Percentiles rank a stretch among this genome's conserved stretches.
Evolutionary conservation across 2,888 invertebrate genomes (phyloP).

Genomic region (Conops quadrifasciatus): DNA sequence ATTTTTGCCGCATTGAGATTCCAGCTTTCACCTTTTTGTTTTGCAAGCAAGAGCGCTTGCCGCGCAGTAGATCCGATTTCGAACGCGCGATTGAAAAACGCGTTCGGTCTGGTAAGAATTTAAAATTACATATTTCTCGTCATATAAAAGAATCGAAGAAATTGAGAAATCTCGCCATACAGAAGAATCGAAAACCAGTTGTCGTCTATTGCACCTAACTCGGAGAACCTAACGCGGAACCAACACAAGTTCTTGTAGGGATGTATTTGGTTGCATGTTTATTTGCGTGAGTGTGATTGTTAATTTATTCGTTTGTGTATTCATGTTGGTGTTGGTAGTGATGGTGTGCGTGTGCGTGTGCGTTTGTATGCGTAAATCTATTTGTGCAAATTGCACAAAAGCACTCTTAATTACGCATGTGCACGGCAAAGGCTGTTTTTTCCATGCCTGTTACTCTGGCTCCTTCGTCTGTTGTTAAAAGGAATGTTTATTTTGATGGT

Average conservation of each 20-base stretch:
- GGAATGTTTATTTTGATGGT: not conserved
- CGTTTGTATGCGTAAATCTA: slow-evolving; percentile 13
- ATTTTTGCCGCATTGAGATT: no score
- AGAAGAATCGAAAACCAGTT: no score
- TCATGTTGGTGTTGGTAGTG: no score
- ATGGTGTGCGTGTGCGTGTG: not conserved
- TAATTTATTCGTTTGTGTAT: not conserved
- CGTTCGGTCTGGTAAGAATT: no score
- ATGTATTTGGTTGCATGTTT: not conserved
- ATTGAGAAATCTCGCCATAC: no score
- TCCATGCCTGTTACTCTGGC: not conserved
- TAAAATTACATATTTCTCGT: no score
- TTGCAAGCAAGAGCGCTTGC: no score
- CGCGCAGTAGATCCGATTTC: no score
- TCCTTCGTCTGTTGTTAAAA: not conserved
- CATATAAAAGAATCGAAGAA: no score
- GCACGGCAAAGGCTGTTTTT: slow-evolving; percentile 8
- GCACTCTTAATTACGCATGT: slow-evolving; percentile 28
- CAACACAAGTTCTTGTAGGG: not conserved
- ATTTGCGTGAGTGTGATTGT: not conserved
- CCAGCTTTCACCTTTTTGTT: no score
- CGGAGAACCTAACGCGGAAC: slow-evolving; percentile 20
- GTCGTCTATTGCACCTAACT: no score
- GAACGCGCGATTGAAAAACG: no score
- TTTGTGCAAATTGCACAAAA: slow-evolving; percentile 22